Conservation (phyloP, 2,888 invertebrate species). For the Nysson spinosus region DNA sequence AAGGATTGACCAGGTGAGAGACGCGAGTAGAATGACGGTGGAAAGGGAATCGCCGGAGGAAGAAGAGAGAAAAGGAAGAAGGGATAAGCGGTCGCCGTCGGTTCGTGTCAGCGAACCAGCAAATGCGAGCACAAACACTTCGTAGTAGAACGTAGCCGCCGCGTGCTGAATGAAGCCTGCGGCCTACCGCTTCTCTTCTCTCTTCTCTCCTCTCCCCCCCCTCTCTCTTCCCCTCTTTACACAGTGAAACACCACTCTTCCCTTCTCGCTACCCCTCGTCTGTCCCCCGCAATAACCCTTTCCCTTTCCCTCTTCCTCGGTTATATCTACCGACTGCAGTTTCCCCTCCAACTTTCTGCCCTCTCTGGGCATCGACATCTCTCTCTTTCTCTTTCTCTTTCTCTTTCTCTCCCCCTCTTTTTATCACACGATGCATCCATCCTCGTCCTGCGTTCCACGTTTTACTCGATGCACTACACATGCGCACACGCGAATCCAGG, state of each 20-base stretch:
- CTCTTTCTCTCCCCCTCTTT: background rate
- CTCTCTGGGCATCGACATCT: background rate
- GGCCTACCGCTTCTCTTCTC: slow-evolving; percentile 36
- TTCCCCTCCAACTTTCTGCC: slow-evolving; percentile 11
- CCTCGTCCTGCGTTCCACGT: slow-evolving; percentile 27
- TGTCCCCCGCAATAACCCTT: too few species aligned
- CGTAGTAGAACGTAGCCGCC: slow-evolving; percentile 51
- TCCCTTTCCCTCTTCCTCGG: too few species aligned
- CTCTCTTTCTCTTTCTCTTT: background rate
- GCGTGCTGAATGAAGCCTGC: slow-evolving; percentile 57
- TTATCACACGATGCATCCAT: slow-evolving; percentile 6
- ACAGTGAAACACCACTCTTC: background rate
- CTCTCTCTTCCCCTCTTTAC: slow-evolving; percentile 79
- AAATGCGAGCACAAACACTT: slow-evolving; percentile 51
- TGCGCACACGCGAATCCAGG: background rate
- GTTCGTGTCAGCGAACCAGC: slow-evolving; percentile 47
- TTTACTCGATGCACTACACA: slow-evolving; percentile 1
- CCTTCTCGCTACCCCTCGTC: background rate
- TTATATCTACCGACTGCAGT: too few species aligned
- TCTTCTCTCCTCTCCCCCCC: slow-evolving; percentile 68
- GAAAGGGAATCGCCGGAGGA: background rate
- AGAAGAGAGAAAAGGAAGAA: background rate
- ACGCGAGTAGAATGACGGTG: background rate
- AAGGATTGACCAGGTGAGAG: too few species aligned
- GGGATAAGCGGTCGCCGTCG: slow-evolving; percentile 18